Base-by-base conservation (phyloP, 2,888 invertebrate species). In the Hoplodrina ambigua region DNA sequence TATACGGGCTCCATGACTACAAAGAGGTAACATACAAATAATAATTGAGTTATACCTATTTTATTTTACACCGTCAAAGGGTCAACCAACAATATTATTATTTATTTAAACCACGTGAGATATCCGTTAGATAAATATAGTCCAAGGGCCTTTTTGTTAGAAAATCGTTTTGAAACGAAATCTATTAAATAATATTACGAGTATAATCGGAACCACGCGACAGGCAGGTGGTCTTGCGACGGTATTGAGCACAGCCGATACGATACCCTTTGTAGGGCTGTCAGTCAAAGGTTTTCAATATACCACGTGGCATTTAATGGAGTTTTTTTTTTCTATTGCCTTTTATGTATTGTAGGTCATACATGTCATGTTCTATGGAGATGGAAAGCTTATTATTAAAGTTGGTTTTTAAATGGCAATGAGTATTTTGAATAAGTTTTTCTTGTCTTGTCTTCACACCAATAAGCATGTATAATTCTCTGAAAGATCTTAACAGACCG, bases 151-250 rank as follows among this genome's bases (percentile, higher is more conserved):
- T n/a, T 57, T 56, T 64, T 56, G 52, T 60, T 20, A 49, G 30
- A 30, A 55, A 65, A 60, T 56, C 30, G 10, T 62, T 56, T 69
- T 44, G 17, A 81, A 83, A 76, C 52, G 59, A 73, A 59, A 69
- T 76, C 41, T 60, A 65, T 75, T 6, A 50, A 73, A 75, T 82
- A 84, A 74, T 79, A 70, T n/a, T n/a, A n/a, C n/a, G n/a, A n/a
- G 20, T 66, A 69, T 55, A 59, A 79, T 66, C 69, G 50, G 54
- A 37, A 65, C 67, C 86, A 87, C 84, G 78, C 82, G 83, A 59
- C 69, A 37, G 84, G 82, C 87, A 87, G 87, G 86, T 87, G 86
- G 82, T 72, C 72, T 4, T 54, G 70, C 56, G 63, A 41, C 54
- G 60, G 70, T 69, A 81, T 80, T 63, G 59, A 62, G 72, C 68